A percentile compares a stretch with the other conserved stretches of the same genome.
These are phyloP conservation scores for Molothrus ater DNA, from an alignment of 2,797 vertebrate genomes.

Conservation along the genomic window DNA sequence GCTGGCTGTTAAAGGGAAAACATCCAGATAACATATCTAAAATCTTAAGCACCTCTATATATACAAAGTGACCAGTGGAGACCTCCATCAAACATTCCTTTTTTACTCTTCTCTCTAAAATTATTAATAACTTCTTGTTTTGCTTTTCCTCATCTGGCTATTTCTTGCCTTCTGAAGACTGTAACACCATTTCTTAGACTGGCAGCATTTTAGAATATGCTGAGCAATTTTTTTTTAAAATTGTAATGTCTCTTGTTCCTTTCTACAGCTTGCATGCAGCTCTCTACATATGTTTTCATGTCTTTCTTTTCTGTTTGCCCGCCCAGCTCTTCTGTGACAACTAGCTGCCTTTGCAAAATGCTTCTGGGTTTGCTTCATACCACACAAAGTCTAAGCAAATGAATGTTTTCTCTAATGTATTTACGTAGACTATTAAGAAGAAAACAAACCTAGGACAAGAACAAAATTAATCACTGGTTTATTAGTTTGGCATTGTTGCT, in stretches of 20 bases:
- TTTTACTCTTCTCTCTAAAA: not conserved
- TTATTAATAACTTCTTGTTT: not conserved
- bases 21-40: not conserved
- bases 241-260: not conserved
- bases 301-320: not conserved
- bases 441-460: conserved; percentile 59
- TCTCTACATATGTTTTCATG: conserved; percentile 29
- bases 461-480: conserved; percentile 52
- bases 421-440: conserved; percentile 50
- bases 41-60: not conserved
- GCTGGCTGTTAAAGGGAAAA: not conserved
- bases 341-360: conserved; percentile 47
- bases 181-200: not conserved
- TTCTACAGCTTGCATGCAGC: not conserved
- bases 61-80: not conserved
- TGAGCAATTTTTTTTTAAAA: not conserved
- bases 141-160: not conserved
- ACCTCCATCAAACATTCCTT: not conserved
- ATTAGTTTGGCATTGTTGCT: conserved; percentile 43
- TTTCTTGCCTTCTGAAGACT: not conserved
- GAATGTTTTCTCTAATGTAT: conserved; percentile 41
- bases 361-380: conserved; percentile 46
- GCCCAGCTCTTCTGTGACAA: conserved; percentile 3
- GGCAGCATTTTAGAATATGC: conserved; percentile 1
- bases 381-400: conserved; percentile 29